These are phyloP conservation scores for Sphaerophoria rueppellii DNA, from an alignment of 2,888 invertebrate species.

Conservation along the genomic window DNA sequence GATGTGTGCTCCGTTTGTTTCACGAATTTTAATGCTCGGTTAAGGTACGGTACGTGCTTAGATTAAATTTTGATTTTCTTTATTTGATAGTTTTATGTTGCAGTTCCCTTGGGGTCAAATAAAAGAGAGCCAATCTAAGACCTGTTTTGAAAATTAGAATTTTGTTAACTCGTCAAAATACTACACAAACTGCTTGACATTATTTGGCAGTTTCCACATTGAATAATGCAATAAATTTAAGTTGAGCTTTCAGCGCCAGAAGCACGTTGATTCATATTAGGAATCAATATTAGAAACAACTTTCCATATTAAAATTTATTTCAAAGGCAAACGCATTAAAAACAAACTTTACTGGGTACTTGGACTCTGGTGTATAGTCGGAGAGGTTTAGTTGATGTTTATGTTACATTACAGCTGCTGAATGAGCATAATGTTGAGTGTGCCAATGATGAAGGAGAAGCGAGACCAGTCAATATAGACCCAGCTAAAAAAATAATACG, in stretches of 20 bases:
- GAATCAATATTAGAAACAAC: conserved; percentile 35
- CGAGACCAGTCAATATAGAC: too few relatives aligned
- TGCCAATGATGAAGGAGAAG: too few relatives aligned
- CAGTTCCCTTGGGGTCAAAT: not conserved
- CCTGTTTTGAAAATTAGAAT: too few relatives aligned
- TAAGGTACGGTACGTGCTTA: conserved; percentile 54
- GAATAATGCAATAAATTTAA: too few relatives aligned
- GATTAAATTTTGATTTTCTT: not conserved
- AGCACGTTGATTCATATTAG: conserved; percentile 26
- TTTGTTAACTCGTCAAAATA: too few relatives aligned
- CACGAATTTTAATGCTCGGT: conserved; percentile 61
- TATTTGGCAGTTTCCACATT: too few relatives aligned
- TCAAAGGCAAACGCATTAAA: conserved; percentile 25
- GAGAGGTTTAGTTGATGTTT: not conserved
- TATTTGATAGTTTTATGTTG: too few relatives aligned
- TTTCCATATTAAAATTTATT: conserved; percentile 45
- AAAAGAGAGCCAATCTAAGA: too few relatives aligned
- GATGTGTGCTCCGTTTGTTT: conserved; percentile 51
- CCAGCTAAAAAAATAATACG: too few relatives aligned
- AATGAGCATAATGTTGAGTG: too few relatives aligned
- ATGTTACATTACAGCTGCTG: not conserved
- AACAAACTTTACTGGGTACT: conserved; percentile 1
- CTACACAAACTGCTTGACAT: too few relatives aligned
- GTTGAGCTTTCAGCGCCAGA: not conserved
- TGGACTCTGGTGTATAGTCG: not conserved